phyloP scores from a whole-genome alignment of 1,140 invertebrate genomes.

The Idris sp. region DNA sequence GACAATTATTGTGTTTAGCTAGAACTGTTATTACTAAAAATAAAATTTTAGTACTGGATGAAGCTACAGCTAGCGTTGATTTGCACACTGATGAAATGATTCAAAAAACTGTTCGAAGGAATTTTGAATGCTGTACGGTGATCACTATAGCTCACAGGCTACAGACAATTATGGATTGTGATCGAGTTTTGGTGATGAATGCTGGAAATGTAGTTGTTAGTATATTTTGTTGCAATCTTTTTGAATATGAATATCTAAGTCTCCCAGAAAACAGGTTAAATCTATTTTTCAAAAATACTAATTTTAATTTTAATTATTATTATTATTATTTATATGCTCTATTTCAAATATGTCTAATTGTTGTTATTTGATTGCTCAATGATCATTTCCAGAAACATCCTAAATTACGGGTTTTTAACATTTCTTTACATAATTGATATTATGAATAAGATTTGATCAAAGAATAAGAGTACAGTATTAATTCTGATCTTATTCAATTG shows the following conservation, averaged over 20 bases:
- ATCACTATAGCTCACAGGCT: constrained; percentile 91
- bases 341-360: background rate
- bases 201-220: constrained; percentile 79
- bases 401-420: too few relatives aligned
- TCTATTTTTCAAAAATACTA: background rate
- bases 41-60: constrained; percentile 85
- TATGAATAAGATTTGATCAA: too few relatives aligned
- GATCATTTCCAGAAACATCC: too few relatives aligned
- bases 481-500: too few relatives aligned
- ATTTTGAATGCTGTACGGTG: constrained; percentile 87
- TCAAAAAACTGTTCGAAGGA: constrained; percentile 84
- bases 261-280: too few relatives aligned
- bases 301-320: background rate
- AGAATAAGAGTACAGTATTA: too few relatives aligned
- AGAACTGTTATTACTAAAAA: constrained; percentile 88
- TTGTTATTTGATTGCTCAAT: too few relatives aligned
- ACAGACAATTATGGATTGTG: constrained; percentile 87
- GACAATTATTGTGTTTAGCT: constrained; percentile 88
- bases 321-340: too few relatives aligned
- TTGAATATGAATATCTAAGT: too few relatives aligned
- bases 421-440: too few relatives aligned
- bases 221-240: background rate
- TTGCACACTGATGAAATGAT: constrained; percentile 85
- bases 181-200: constrained; percentile 82
- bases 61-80: constrained; percentile 86